Base-by-base conservation (phyloP, 2,888 invertebrate species). In the Euzetes globulus region DNA sequence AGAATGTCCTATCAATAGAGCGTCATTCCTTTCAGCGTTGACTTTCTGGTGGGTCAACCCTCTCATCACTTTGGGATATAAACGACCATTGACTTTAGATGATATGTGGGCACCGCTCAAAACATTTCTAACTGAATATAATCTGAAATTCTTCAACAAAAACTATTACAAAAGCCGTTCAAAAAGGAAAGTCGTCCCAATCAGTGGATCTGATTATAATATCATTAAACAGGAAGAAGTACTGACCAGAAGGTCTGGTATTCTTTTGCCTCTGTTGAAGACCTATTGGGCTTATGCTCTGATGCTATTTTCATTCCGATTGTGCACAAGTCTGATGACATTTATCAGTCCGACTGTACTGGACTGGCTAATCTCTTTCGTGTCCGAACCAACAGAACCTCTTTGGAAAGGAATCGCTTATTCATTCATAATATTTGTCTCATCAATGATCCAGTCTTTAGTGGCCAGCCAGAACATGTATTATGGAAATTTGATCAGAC, bases 381-480 rank as follows among this genome's bases (percentile, higher is more conserved):
- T 74, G 22, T 50, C 52, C 5, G 74, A 74, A n/a, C 63, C 71
- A 2, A 87, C 83, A 0, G 29, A 75, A 22, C 86, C 87, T 0
- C 81, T 86, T 79, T 95, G 95, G 95, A 91, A 90, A 82, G 95
- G 97, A 45, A 90, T 91, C 79, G 82, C 92, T 13, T 95, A 91
- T 83, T 90, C 94, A 0, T 84, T 87, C 0, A 82, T 89, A 1
- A 86, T 97, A 75, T 88, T 96, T 77, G 80, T 87, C 2, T 88
- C 90, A 47, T 91, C 94, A 0, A 85, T 88, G 0, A 81, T 89
- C 0, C 92, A 94, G 83, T 94, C 95, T 0, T 83, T 94, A 79
- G 85, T 95, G 68, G 85, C 93, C 55, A 89, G 92, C 1, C 94
- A 95, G 81, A 94, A 95, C 83, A 95, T 94, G 83, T 91, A 93